Conservation (phyloP, 2,113 vertebrate genomes). For the Ifrita kowaldi region DNA sequence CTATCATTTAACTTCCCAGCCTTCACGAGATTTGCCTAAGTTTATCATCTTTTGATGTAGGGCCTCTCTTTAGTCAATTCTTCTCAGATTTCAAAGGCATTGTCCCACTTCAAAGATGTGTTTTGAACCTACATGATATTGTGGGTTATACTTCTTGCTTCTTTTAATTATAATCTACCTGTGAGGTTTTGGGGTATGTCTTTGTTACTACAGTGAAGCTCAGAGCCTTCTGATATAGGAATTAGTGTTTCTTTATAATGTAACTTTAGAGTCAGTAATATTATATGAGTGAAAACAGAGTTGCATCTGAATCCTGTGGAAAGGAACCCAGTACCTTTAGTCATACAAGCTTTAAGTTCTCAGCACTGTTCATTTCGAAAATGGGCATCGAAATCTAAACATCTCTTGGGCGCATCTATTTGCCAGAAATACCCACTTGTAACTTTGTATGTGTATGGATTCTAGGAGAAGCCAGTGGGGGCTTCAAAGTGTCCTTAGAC, state of each 20-base stretch:
- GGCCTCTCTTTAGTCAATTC: neutral
- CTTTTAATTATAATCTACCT: neutral
- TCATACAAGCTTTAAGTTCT: neutral
- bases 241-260: neutral
- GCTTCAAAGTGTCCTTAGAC: neutral
- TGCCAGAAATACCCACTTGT: neutral
- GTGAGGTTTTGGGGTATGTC: neutral
- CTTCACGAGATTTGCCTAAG: neutral
- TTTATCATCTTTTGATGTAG: neutral
- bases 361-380: neutral
- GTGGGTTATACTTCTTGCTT: neutral
- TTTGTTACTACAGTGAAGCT: neutral
- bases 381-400: neutral
- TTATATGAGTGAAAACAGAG: neutral
- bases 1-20: neutral
- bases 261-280: neutral
- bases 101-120: neutral
- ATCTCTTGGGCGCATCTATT: neutral
- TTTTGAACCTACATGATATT: neutral
- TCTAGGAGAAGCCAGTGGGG: neutral
- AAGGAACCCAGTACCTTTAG: neutral
- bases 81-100: constrained; percentile 1
- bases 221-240: neutral
- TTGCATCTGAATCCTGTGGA: neutral
- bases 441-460: neutral